Evolutionary conservation across 2,797 vertebrate genomes (phyloP), one percentile per base, ranked within the genome.

Genomic region (Adrianichthys oophorus): DNA sequence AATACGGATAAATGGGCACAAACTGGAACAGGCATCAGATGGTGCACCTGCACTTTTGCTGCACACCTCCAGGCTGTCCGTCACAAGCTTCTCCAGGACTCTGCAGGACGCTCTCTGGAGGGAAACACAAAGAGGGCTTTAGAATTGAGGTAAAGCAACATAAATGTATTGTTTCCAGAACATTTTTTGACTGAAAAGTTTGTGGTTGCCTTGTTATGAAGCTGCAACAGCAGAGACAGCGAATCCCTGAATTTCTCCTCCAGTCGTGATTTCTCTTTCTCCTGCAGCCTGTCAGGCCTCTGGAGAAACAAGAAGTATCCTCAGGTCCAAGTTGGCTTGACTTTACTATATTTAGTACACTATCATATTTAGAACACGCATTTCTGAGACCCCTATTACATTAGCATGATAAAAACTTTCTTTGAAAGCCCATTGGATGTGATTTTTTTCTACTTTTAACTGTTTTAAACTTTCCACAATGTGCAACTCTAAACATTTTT

Each of bases 171-270:
- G 8, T 32, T 32, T 32, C 12, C 3, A 32, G 2, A 32, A 12
- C 10, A 32, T 32, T 32, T 12, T 32, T 32, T 12, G 10, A 12
- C 8, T 10, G 2, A 12, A 10, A 32, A 0, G 5, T n/a, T 16
- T 60, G 47, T 44, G 6, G n/a, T 16, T 52, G 90, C 92, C 84
- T 91, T 87, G 48, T 80, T 80, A 45, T 71, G 84, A 1, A 91
- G 76, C 59, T 91, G 86, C 57, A 89, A 81, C 61, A 92, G 79
- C 58, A 91, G 64, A 2, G 75, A 65, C 17, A 93, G 85, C 0
- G 85, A 82, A 5, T 90, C 86, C 4, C 83, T 74, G 43, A 92
- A 79, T 48, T 89, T 91, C 56, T 88, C 86, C 56, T 91, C 92
- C 66, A 90, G 72, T 24, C 59, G 74, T 0, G 65, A 76, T 45